Conservation (phyloP, 1,140 invertebrate genomes). For the Acromyrmex charruanus region DNA sequence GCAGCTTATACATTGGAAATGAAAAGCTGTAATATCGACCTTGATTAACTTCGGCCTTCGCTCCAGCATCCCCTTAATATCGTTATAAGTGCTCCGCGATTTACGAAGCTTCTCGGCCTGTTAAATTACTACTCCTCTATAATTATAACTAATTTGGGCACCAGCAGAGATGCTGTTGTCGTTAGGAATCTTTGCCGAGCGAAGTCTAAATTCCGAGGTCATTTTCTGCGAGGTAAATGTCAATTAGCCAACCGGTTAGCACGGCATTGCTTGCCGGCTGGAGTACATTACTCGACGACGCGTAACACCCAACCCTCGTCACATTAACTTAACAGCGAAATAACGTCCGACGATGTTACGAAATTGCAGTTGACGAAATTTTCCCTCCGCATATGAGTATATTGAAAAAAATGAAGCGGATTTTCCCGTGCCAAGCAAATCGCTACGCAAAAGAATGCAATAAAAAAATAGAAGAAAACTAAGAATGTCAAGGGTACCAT, state of each 20-base stretch:
- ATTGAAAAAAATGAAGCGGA: background rate
- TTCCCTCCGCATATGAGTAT: conserved; percentile 12
- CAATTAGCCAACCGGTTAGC: conserved; percentile 80
- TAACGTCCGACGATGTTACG: conserved; percentile 60
- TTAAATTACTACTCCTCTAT: conserved; percentile 61
- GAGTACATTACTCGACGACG: conserved; percentile 69
- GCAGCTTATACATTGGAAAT: no score
- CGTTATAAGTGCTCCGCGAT: background rate
- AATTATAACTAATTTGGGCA: conserved; percentile 68
- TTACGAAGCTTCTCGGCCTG: background rate
- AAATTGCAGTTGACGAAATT: conserved; percentile 43
- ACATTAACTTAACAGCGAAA: conserved; percentile 62
- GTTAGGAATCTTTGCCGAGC: conserved; percentile 40
- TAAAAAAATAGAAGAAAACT: background rate
- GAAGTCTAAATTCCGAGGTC: conserved; percentile 71
- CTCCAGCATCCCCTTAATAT: no score
- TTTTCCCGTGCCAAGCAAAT: background rate
- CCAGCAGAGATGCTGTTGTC: background rate
- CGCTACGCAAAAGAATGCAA: background rate
- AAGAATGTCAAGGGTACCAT: background rate
- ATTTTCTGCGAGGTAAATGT: conserved; percentile 80
- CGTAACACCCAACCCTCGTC: conserved; percentile 27
- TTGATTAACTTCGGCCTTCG: no score
- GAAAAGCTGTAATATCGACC: no score
- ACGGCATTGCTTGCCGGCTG: conserved; percentile 68